phyloP scores from a whole-genome alignment of 2,113 vertebrate species.

The Syngnathus typhle region DNA sequence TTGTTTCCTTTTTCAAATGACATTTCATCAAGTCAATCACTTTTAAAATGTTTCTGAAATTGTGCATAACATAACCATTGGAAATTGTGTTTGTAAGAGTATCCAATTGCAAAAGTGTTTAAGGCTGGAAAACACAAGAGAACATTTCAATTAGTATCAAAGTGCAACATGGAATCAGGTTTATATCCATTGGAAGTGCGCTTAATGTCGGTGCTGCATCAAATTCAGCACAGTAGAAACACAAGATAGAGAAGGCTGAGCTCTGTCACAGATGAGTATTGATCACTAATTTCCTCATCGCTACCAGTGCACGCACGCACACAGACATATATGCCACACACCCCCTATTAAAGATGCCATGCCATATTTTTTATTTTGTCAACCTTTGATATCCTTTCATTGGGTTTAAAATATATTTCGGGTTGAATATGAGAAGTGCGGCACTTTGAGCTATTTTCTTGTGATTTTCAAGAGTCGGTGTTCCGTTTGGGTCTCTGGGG shows the following conservation, averaged over 20 bases:
- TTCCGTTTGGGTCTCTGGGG: no score
- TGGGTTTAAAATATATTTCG: no score
- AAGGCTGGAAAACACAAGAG: conserved; percentile 2
- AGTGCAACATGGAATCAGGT: background rate
- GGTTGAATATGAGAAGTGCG: no score
- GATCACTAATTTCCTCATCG: conserved; percentile 35
- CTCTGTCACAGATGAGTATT: conserved; percentile 40
- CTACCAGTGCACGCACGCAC: background rate
- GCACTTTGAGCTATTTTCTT: no score
- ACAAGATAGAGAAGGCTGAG: conserved; percentile 17
- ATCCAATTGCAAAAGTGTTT: background rate
- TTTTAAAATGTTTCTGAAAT: background rate
- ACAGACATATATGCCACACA: background rate
- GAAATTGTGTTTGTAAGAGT: background rate
- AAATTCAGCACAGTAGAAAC: conserved; percentile 17
- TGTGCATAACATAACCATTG: background rate
- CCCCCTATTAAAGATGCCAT: background rate
- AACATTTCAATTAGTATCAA: background rate
- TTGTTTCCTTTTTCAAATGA: background rate
- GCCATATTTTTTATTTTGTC: background rate
- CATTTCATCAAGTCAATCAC: background rate
- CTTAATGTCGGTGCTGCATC: conserved; percentile 22
- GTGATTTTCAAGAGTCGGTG: no score
- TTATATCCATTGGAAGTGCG: conserved; percentile 21
- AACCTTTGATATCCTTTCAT: no score